Evolutionary conservation across 2,888 invertebrate species (phyloP), one percentile per base, ranked within the genome.

Genomic region (Axea sp.): DNA sequence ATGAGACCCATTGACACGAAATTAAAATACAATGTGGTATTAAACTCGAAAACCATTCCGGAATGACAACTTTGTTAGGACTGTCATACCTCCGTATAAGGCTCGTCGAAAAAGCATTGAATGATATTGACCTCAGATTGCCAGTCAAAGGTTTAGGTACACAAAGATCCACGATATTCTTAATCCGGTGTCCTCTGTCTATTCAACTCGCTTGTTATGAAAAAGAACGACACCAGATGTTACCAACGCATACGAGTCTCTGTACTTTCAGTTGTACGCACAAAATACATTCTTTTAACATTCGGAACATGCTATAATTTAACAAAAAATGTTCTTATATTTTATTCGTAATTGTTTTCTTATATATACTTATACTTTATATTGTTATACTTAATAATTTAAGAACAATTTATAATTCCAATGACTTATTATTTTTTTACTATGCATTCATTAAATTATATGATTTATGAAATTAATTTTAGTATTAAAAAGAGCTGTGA

Each of bases 221-320:
- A 51, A 45, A 53, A 51, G 68, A 67, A 59, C 51, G 59, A 51
- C 47, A 59, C 51, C 68, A 69, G 68, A 69, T 69, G 68, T 69
- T 43, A 8, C 49, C 31, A 30, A 62, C 47, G 30, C 31, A 39
- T 24, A 49, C 30, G 39, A 37, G 9, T 15, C 30, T 22, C 24
- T 30, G 41, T 15, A 14, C 15, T 43, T 35, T 47, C 14, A 35
- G 17, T 59, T 45, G 26, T 22, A 31, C 43, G 7, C 28, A 60
- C 37, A 59, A 59, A 30, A 57, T 33, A 26, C 67, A 49, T 33
- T 39, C 57, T 49, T 17, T 2, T 31, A 31, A 49, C 55, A 49
- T 49, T 49, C 41, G 55, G 49, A 24, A 31, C 49, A 11, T 9
- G 14, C n/a, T 30, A 24, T 49, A 47, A 41, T 49, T 49, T 49